Evolutionary conservation across 2,797 vertebrate genomes (phyloP).

Genomic region (Trachops cirrhosus): DNA sequence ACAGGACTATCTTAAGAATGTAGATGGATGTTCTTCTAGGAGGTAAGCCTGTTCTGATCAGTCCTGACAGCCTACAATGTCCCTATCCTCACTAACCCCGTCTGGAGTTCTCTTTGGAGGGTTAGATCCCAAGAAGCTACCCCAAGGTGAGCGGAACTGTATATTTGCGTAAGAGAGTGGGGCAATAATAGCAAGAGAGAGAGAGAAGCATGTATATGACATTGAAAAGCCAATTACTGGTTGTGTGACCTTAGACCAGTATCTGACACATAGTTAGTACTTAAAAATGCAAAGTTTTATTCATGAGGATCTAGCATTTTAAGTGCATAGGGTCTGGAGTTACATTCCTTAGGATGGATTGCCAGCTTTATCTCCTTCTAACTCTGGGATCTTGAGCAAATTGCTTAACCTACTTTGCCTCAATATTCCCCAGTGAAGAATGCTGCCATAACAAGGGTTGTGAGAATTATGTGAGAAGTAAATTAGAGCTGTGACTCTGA

Average conservation of each 20-base stretch:
- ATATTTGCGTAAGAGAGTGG: neutral
- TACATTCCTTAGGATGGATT: neutral
- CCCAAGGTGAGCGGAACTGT: neutral
- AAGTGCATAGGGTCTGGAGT: neutral
- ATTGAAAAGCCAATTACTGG: neutral
- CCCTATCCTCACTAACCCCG: neutral
- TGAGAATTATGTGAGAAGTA: neutral
- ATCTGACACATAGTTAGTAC: neutral
- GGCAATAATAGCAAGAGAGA: neutral
- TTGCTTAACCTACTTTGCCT: neutral
- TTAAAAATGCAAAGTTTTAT: neutral
- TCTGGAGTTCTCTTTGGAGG: neutral
- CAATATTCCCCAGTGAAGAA: neutral
- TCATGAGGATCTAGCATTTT: neutral
- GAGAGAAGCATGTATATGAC: neutral
- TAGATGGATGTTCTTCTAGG: neutral
- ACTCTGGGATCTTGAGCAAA: neutral
- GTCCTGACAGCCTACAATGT: neutral
- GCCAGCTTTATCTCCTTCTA: neutral
- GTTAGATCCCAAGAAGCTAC: neutral
- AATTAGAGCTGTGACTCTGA: neutral
- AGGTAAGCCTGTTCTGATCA: neutral
- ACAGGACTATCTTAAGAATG: neutral
- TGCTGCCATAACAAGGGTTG: fast-evolving
- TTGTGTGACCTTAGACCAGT: neutral